These are phyloP conservation scores for Lasioglossum zephyrum DNA, from an alignment of 2,888 invertebrate genomes.

Conservation along the genomic window DNA sequence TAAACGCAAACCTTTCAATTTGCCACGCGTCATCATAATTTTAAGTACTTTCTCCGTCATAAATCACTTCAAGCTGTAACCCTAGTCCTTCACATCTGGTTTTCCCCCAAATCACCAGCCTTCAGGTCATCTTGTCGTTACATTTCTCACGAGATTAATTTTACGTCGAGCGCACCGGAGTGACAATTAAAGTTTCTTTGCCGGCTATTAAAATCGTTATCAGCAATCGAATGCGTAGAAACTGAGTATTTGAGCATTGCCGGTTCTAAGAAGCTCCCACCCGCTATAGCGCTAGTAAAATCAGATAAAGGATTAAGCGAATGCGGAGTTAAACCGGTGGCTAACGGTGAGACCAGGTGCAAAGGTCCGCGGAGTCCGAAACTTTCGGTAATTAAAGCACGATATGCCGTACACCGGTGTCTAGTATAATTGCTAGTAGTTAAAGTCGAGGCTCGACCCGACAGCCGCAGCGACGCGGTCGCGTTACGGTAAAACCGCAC, in stretches of 20 bases:
- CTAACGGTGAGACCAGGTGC: conserved; percentile 48
- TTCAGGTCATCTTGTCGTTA: too few species aligned
- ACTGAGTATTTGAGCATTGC: neutral
- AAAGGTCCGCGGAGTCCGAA: conserved; percentile 48
- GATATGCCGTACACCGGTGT: conserved; percentile 43
- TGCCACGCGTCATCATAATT: too few species aligned
- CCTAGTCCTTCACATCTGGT: too few species aligned
- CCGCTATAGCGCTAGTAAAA: conserved; percentile 32
- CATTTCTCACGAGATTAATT: too few species aligned
- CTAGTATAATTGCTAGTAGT: conserved; percentile 50
- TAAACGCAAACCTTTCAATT: too few species aligned
- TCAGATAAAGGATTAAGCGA: conserved; percentile 35
- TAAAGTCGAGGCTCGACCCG: conserved; percentile 47
- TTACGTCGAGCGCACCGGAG: too few species aligned
- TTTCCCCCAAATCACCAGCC: too few species aligned
- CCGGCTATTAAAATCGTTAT: neutral
- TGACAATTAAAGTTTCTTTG: neutral
- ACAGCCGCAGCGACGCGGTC: conserved; percentile 28
- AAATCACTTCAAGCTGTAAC: too few species aligned
- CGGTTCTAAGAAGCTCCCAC: neutral
- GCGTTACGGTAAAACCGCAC: conserved; percentile 32
- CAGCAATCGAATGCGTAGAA: neutral
- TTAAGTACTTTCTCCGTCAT: too few species aligned
- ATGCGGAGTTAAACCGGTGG: conserved; percentile 22
- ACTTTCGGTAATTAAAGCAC: conserved; percentile 68